Evolutionary conservation across 2,888 invertebrate species (phyloP).

Genomic region (Plusia festucae): DNA sequence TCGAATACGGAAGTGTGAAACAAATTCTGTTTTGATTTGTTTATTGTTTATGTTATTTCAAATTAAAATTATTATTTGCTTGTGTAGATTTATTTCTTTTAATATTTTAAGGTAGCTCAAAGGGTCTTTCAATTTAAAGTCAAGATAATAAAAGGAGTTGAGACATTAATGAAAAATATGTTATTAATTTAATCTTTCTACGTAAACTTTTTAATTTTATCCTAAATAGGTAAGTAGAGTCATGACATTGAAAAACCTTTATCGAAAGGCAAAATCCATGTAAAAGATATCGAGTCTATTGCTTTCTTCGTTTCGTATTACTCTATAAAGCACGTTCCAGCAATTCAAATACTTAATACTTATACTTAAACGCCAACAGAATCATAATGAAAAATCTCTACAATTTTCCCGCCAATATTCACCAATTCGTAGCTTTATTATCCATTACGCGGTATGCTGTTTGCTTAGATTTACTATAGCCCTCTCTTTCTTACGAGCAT

Average conservation of each 20-base stretch:
- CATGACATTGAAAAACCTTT: not conserved
- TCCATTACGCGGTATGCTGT: constrained; percentile 10
- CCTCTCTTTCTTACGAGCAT: constrained; percentile 36
- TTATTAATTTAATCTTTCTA: no score
- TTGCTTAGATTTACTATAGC: constrained; percentile 11
- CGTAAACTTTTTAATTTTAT: no score
- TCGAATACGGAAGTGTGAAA: no score
- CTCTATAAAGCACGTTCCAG: constrained; percentile 17
- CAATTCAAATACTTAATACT: constrained; percentile 6
- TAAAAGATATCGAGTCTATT: not conserved
- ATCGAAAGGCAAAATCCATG: not conserved
- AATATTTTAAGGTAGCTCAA: no score
- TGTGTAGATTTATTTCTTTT: no score
- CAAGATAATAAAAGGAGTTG: no score
- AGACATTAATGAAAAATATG: no score
- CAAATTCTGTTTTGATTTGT: no score
- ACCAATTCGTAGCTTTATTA: constrained; percentile 5
- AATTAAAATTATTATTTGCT: no score
- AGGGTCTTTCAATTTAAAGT: no score
- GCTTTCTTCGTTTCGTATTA: not conserved
- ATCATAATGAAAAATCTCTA: constrained; percentile 12
- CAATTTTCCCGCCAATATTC: constrained; percentile 12
- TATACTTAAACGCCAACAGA: constrained; percentile 8
- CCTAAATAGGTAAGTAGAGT: no score
- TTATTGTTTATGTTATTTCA: no score